Evolutionary conservation across 2,113 vertebrate genomes (phyloP).

Genomic region (Silurus meridionalis): DNA sequence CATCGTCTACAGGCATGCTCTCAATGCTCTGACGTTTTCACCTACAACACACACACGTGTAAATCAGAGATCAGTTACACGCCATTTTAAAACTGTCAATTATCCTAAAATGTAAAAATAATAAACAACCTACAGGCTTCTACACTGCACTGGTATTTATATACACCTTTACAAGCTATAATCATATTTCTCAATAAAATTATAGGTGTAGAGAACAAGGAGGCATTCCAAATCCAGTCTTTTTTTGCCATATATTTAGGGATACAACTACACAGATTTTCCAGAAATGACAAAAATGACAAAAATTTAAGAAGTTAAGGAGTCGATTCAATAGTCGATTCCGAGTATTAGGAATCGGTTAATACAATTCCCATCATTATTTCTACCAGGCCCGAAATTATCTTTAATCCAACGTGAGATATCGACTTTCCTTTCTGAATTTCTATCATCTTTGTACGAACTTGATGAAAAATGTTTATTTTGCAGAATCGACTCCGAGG

Average conservation of each 20-base stretch:
- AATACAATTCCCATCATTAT: neutral
- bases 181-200: too few relatives aligned
- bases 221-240: neutral
- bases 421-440: neutral
- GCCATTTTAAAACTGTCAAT: neutral
- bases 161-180: too few relatives aligned
- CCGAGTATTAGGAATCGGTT: neutral
- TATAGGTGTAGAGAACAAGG: neutral
- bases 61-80: neutral
- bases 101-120: neutral
- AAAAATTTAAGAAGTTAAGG: neutral
- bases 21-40: neutral
- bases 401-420: too few relatives aligned
- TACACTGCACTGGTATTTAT: neutral
- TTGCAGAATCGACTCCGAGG: neutral
- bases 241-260: neutral
- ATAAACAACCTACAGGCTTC: neutral
- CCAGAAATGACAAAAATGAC: too few relatives aligned
- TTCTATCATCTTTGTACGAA: neutral
- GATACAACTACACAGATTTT: too few relatives aligned
- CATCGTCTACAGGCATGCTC: slow-evolving; percentile 71
- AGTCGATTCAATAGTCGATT: neutral
- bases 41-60: slow-evolving; percentile 10
- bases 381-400: neutral
- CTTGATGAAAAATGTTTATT: too few relatives aligned